phyloP scores from a whole-genome alignment of 2,888 invertebrate genomes.

The Sarcophaga caerulescens region DNA sequence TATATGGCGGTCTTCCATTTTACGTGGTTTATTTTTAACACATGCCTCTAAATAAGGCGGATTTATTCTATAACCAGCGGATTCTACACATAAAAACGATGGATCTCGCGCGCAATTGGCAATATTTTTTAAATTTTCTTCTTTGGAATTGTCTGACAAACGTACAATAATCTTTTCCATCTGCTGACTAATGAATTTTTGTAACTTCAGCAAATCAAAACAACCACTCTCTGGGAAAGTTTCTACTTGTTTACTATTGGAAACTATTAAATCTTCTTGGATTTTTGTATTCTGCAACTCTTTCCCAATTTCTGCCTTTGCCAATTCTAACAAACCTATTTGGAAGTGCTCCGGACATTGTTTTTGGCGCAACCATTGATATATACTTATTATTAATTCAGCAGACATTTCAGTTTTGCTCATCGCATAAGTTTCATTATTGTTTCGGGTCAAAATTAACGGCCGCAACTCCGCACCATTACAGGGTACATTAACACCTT shows the following conservation, averaged over 20 bases:
- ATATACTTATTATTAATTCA: constrained; percentile 73
- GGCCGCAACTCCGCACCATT: constrained; percentile 61
- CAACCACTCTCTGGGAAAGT: constrained; percentile 54
- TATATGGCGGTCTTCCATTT: constrained; percentile 96
- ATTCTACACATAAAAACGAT: neutral
- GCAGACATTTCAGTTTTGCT: constrained; percentile 71
- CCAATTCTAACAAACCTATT: constrained; percentile 69
- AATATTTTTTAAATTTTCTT: constrained; percentile 72
- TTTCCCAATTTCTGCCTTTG: constrained; percentile 49
- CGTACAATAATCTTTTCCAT: constrained; percentile 73
- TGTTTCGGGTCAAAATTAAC: constrained; percentile 75
- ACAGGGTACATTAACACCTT: constrained; percentile 33
- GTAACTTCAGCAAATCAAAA: constrained; percentile 75
- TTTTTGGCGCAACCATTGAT: constrained; percentile 72
- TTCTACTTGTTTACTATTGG: neutral
- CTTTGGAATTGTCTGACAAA: constrained; percentile 74
- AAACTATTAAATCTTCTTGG: constrained; percentile 50
- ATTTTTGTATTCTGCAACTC: constrained; percentile 58
- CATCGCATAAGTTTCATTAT: constrained; percentile 76
- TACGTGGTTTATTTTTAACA: constrained; percentile 90
- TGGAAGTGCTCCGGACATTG: constrained; percentile 74
- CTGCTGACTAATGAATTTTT: constrained; percentile 72
- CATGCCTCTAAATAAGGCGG: constrained; percentile 82
- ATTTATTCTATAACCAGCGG: constrained; percentile 30
- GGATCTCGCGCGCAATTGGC: constrained; percentile 63